Percentiles rank a stretch among this genome's conserved stretches.
Conservation (phyloP, 1,140 invertebrate species). For the Micrasema minimum region DNA sequence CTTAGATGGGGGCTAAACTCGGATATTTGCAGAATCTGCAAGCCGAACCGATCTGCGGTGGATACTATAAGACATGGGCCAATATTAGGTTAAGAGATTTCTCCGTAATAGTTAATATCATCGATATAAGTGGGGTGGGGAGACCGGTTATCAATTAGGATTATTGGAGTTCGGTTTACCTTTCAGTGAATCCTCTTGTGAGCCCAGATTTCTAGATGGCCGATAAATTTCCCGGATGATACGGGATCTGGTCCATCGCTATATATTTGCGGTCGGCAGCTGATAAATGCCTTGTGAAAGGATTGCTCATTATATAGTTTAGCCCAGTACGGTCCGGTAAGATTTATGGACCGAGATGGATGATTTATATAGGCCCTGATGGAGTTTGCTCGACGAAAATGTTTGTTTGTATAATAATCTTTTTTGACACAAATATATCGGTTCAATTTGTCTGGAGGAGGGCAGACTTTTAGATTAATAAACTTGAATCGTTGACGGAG, state of each 20-base stretch:
- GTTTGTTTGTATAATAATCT: conserved; percentile 39
- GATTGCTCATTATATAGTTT: conserved; percentile 49
- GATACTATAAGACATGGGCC: conserved; percentile 52
- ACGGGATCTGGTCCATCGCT: conserved; percentile 36
- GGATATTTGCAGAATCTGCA: conserved; percentile 54
- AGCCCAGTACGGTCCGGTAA: conserved; percentile 26
- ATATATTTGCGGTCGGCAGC: conserved; percentile 40
- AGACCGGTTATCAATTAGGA: conserved; percentile 54
- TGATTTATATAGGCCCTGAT: conserved; percentile 40
- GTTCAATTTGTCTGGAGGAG: conserved; percentile 24
- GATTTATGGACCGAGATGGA: conserved; percentile 43
- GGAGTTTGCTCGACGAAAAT: conserved; percentile 25
- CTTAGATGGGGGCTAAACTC: conserved; percentile 44
- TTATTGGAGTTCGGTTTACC: conserved; percentile 53
- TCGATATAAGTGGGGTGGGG: conserved; percentile 42
- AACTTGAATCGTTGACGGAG: conserved; percentile 6
- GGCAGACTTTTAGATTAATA: conserved; percentile 17
- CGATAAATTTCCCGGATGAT: conserved; percentile 52
- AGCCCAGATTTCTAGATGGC: conserved; percentile 37
- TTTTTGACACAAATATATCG: conserved; percentile 41
- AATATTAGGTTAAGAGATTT: conserved; percentile 54
- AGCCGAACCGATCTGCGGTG: conserved; percentile 48
- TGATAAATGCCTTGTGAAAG: conserved; percentile 50
- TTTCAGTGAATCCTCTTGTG: conserved; percentile 48
- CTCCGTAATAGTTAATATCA: conserved; percentile 53